Evolutionary conservation across 2,888 invertebrate genomes (phyloP).

Genomic region (Opisthograptis luteolata): DNA sequence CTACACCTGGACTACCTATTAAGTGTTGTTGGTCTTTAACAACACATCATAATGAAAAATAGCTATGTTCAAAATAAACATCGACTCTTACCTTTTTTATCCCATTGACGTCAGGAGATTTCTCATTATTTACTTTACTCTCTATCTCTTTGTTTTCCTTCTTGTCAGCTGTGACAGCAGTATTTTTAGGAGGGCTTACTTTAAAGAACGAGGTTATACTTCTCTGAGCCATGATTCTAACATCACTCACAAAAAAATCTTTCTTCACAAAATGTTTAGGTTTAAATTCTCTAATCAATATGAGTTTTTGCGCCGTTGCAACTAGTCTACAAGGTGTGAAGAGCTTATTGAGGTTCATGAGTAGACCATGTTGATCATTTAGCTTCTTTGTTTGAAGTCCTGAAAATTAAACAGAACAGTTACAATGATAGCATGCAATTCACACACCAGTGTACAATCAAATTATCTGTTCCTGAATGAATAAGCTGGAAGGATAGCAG

Average conservation of each 20-base stretch:
- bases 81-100: slow-evolving; percentile 41
- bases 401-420: slow-evolving; percentile 4
- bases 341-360: slow-evolving; percentile 19
- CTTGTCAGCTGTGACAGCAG: slow-evolving; percentile 31
- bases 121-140: slow-evolving; percentile 3
- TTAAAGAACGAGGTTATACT: slow-evolving; percentile 78
- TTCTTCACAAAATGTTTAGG: slow-evolving; percentile 3
- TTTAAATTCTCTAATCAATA: slow-evolving; percentile 3
- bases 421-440: too few species aligned
- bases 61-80: slow-evolving; percentile 1
- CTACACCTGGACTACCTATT: too few species aligned
- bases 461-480: too few species aligned
- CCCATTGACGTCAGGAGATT: slow-evolving; percentile 32
- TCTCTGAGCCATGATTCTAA: slow-evolving; percentile 69
- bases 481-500: too few species aligned
- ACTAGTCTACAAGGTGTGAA: slow-evolving; percentile 8
- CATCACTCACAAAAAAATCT: neutral
- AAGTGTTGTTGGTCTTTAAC: too few species aligned
- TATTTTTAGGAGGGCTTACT: slow-evolving; percentile 60
- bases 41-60: neutral
- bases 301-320: slow-evolving; percentile 6
- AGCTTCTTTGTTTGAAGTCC: neutral
- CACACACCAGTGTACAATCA: too few species aligned
- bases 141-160: slow-evolving; percentile 26
- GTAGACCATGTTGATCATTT: slow-evolving; percentile 1